Evolutionary conservation across 2,113 vertebrate genomes (phyloP), one percentile per base, ranked within the genome.

Genomic region (Xiphophorus hellerii): DNA sequence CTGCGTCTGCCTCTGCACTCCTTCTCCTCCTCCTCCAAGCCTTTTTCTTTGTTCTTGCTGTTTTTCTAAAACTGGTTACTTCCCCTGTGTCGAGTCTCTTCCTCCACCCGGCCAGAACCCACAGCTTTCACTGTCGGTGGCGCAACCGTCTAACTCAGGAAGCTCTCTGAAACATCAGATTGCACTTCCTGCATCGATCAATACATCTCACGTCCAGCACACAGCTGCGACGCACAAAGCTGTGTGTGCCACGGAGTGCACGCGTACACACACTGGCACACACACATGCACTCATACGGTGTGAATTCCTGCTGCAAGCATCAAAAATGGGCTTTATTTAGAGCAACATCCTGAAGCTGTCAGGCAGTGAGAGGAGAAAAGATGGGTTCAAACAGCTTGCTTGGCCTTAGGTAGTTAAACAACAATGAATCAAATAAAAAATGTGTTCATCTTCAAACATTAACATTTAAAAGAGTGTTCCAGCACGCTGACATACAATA

Each of bases 111-210:
- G 1, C 62, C 80, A 42, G 33, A 67, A 61, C 77, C 35, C 73
- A 30, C 76, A 37, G 42, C 78, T 77, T 71, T 87, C 83, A 74
- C 77, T 5, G 39, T 82, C 76, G 17, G 20, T 79, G 89, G 85
- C 71, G 78, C 86, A 90, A 88, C 82, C 89, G 85, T 93, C 90
- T 82, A 84, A 29, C 93, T 92, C 90, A 92, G 93, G 92, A 94
- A 87, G 90, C 82, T 66, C 85, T 71, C 76, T 90, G 88, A 92
- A 94, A 93, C 91, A 93, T 94, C 95, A 93, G 90, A 92, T 90
- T 89, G 78, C 90, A 94, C 94, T 96, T 96, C 94, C 95, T 94
- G 93, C 93, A 93, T 92, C 80, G 69, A 93, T 93, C 92, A 85
- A 86, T 94, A 87, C 85, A 88, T 85, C 89, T 92, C 87, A 83